phyloP scores from a whole-genome alignment of 92 coral and sea anemone genomes.

The Virgularia gustaviana region DNA sequence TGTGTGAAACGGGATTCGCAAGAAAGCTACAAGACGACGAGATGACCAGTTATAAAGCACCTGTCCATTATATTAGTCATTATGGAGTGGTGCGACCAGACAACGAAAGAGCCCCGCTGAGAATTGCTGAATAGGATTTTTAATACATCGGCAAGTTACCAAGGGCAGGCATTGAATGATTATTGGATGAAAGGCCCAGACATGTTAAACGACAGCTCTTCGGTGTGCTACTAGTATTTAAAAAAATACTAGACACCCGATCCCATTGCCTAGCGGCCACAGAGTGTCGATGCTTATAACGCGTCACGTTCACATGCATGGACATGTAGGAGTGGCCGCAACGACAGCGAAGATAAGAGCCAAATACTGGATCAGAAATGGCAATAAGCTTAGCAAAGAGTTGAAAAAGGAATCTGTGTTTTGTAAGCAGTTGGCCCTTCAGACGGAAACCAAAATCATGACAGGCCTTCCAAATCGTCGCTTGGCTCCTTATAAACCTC shows the following conservation, averaged over 20 bases:
- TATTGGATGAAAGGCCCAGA: too few species aligned
- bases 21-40: too few species aligned
- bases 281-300: slow-evolving; percentile 10
- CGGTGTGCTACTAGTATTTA: too few species aligned
- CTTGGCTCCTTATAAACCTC: slow-evolving; percentile 32
- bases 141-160: too few species aligned
- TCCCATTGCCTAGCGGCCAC: slow-evolving; percentile 11
- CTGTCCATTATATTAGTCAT: too few species aligned
- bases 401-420: slow-evolving; percentile 11
- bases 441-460: slow-evolving; percentile 26
- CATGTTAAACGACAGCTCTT: too few species aligned
- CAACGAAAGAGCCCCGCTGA: too few species aligned
- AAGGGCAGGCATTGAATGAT: too few species aligned
- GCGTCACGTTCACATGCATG: slow-evolving; percentile 3
- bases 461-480: slow-evolving; percentile 27
- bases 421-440: slow-evolving; percentile 20
- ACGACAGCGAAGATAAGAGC: slow-evolving; percentile 26
- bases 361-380: slow-evolving; percentile 26
- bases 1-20: too few species aligned
- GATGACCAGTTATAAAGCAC: too few species aligned
- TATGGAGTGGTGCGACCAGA: too few species aligned
- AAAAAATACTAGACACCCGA: slow-evolving; percentile 21
- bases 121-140: too few species aligned
- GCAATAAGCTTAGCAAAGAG: slow-evolving; percentile 28
- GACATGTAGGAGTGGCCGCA: slow-evolving; percentile 31